These are phyloP conservation scores for Caenorhabditis doughertyi DNA, from an alignment of 2,888 invertebrate species.

Conservation along the genomic window DNA sequence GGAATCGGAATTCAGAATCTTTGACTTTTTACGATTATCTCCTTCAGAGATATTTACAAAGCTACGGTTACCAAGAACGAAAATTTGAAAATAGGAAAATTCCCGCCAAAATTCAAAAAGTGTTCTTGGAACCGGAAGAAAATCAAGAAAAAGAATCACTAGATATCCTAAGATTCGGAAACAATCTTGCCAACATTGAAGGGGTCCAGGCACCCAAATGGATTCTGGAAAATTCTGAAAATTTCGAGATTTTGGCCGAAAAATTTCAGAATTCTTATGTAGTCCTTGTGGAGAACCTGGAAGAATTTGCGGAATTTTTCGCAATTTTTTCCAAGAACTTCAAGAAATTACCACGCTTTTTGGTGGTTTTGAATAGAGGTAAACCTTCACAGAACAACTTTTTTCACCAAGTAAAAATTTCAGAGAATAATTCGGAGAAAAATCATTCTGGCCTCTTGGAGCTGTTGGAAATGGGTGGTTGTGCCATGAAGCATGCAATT, in stretches of 20 bases:
- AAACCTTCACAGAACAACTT: background rate
- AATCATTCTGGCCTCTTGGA: too few species aligned
- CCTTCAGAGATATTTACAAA: conserved; percentile 15
- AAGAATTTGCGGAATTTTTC: conserved; percentile 1
- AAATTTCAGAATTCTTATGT: background rate
- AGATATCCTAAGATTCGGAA: background rate
- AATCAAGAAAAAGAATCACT: background rate
- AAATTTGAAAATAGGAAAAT: too few species aligned
- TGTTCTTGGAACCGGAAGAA: too few species aligned
- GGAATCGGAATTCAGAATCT: background rate
- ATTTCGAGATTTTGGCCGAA: background rate
- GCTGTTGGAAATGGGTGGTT: conserved; percentile 5
- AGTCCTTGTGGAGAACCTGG: background rate
- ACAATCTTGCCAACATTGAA: background rate
- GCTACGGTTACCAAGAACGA: conserved; percentile 35
- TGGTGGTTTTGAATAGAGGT: background rate
- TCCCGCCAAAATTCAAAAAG: background rate
- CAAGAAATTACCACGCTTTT: conserved; percentile 10
- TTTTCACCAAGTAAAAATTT: background rate
- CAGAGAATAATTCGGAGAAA: background rate
- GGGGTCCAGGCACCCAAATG: background rate
- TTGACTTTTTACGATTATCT: conserved; percentile 44
- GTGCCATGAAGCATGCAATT: background rate
- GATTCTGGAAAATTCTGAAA: background rate
- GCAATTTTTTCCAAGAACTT: background rate